Evolutionary conservation across 2,797 vertebrate species (phyloP), one percentile per base, ranked within the genome.

Genomic region (Hoplostethus mediterraneus): DNA sequence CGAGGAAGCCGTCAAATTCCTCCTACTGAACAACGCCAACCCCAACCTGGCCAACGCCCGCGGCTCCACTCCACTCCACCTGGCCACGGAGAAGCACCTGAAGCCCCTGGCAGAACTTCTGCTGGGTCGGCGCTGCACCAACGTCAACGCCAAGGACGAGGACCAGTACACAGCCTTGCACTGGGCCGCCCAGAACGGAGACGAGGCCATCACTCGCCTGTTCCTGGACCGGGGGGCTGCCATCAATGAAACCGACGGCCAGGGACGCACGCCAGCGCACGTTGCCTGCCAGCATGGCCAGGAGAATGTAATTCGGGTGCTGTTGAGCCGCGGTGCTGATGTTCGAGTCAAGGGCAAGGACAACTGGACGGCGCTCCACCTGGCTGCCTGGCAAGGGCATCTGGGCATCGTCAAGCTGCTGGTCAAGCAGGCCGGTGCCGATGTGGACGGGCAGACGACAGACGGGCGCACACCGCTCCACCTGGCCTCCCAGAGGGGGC

Each of bases 151-250:
- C 79, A 96, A 97, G 74, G 98, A 99, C 0, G 98, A 99, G 79
- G 98, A 99, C 91, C 97, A 96, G 86, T 99, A 97, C 95, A 99
- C 98, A 0, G 95, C 98, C n/a, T 93, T 99, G 71, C 98, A 99
- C 91, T 99, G 97, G 52, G 95, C 97, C 0, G 96, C 97, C 2
- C 98, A 98, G 85, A 98, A 96, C 0, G 97, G 97, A 0, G 97
- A 99, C 0, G 98, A 98, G 79, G 88, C 94, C 52, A 96, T 98
- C 87, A 93, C 95, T 0, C 95, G 98, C 61, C 92, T 98, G 72
- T 94, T 99, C 57, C 94, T 99, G 33, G 98, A 99, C 65, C 95
- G 95, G 21, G 93, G 93, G 0, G 97, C 97, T 0, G 94, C 95
- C 5, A 88, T 96, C n/a, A 95, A 95, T 0, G 97, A 97, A 87